These are phyloP conservation scores for Halisarca cf. caerulea DNA, from an alignment of 37 sponge, comb jelly and placozoan species.

Conservation along the genomic window DNA sequence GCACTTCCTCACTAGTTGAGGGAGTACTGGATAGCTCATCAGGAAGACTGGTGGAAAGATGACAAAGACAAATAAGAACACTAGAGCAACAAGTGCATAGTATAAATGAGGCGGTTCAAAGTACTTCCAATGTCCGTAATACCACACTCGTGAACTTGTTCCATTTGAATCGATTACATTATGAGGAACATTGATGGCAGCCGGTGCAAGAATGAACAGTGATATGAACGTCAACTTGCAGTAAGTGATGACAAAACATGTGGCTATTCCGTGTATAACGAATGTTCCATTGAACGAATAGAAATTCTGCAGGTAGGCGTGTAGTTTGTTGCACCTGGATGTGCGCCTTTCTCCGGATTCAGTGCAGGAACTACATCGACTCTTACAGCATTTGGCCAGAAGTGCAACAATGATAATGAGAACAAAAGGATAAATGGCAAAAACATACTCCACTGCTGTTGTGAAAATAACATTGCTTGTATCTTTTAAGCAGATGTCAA, in stretches of 20 bases:
- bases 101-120: background rate
- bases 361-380: background rate
- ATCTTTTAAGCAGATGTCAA: conserved; percentile 30
- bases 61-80: background rate
- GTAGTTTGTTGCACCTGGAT: background rate
- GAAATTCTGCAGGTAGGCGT: background rate
- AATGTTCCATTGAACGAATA: background rate
- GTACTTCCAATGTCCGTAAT: background rate
- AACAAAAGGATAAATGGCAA: conserved; percentile 53
- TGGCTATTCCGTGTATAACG: background rate
- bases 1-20: background rate
- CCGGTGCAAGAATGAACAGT: conserved; percentile 6
- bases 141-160: background rate
- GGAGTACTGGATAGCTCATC: background rate
- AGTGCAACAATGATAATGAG: background rate
- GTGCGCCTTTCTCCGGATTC: background rate
- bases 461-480: conserved; percentile 11
- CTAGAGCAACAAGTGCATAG: background rate
- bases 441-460: conserved; percentile 32
- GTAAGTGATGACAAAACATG: background rate
- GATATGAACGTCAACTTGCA: background rate
- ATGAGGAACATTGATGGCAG: background rate
- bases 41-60: background rate
- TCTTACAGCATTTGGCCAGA: background rate
- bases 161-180: background rate